Base-by-base conservation (phyloP, 2,113 vertebrate genomes). In the Sceloporus undulatus region DNA sequence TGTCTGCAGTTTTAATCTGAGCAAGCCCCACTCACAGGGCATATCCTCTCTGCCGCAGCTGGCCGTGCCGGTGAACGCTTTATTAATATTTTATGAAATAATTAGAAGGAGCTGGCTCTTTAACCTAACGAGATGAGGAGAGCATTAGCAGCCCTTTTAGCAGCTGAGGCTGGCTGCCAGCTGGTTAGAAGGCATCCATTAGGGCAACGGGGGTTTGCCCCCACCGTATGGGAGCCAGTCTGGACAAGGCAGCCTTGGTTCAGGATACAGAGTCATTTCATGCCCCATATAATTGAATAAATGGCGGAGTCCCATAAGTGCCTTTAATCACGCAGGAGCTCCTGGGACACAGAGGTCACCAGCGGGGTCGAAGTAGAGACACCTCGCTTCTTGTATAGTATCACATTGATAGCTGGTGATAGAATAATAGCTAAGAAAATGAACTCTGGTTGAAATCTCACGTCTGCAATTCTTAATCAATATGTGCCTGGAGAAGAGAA, bases 61-160 rank as follows among this genome's bases (percentile, higher is more conserved):
- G 82, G 85, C 85, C 34, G 83, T 75, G 66, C 91, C 66, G 40
- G 34, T 42, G 56, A 1, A 70, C 0, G 13, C 14, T 70, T 87
- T 86, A 70, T 95, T 93, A 93, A 94, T 92, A 91, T 93, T 88
- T 95, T 84, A 95, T 88, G 85, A 83, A 85, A n/a, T 84, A 82
- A 91, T 92, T 62, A 88, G 80, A 13, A 0, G 0, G 8, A 89
- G 84, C 52, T 71, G 66, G 73, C 38, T 27, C 88, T 88, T 85
- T 11, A 87, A 65, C 90, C 87, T 88, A 88, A 88, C 48, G 81
- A 91, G 90, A 73, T 34, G 6, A 84, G n/a, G 90, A 73, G 87
- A 86, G 82, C 89, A 85, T 94, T 87, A 92, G 89, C 81, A 18
- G 42, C 3, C 18, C 5, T 52, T 85, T 73, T 1, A 40, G 1